A percentile compares a stretch with the other conserved stretches of the same genome.
Evolutionary conservation across 2,888 invertebrate genomes (phyloP).

Genomic region (Sceliomorpha sp.): DNA sequence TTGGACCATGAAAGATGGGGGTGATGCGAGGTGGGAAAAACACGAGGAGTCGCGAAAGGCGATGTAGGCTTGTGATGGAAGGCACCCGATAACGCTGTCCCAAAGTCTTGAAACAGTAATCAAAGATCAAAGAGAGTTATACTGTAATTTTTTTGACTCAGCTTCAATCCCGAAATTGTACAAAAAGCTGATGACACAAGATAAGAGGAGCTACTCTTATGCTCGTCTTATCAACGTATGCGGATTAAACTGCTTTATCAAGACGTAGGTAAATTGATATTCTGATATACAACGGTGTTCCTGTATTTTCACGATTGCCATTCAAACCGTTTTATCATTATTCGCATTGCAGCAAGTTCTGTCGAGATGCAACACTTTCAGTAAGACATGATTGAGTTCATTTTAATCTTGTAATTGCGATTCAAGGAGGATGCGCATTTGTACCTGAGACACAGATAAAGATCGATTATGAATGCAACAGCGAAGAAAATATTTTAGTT

Average conservation of each 20-base stretch:
- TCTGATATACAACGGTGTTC: neutral
- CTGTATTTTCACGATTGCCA: no score
- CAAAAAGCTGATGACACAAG: conserved; percentile 34
- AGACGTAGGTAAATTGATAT: conserved; percentile 32
- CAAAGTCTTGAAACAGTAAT: conserved; percentile 63
- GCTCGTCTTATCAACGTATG: conserved; percentile 21
- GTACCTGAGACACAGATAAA: no score
- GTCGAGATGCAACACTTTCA: no score
- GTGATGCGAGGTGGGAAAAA: no score
- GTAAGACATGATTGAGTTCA: no score
- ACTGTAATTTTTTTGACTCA: conserved; percentile 35
- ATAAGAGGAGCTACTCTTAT: conserved; percentile 31
- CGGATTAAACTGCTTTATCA: conserved; percentile 14
- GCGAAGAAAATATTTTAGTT: no score
- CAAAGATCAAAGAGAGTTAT: conserved; percentile 59
- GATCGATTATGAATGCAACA: no score
- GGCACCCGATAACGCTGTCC: conserved; percentile 63
- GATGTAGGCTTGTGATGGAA: conserved; percentile 51
- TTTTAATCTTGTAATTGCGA: no score
- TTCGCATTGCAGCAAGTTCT: no score
- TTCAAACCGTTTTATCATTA: no score
- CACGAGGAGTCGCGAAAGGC: conserved; percentile 58
- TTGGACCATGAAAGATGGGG: no score
- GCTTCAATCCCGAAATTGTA: conserved; percentile 22
- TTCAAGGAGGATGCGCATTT: no score